A percentile compares a stretch with the other conserved stretches of the same genome.
Conservation (phyloP, 2,797 vertebrate species). For the Sylvilagus floridanus region DNA sequence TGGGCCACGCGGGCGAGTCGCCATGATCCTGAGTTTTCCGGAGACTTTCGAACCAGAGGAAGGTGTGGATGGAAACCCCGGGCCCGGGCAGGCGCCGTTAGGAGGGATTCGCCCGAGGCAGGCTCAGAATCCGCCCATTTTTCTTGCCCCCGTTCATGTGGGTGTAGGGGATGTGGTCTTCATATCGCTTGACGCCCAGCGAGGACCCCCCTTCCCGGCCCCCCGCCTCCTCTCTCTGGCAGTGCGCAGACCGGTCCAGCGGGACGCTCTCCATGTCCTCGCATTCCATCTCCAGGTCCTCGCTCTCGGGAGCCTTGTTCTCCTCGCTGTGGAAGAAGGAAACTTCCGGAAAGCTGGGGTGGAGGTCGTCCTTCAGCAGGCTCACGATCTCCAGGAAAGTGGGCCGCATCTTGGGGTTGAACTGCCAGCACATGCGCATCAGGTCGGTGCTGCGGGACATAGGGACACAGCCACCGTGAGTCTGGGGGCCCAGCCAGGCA, state of each 20-base stretch:
- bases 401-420: slow-evolving; percentile 98
- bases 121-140: slow-evolving; percentile 95
- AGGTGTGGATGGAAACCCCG: slow-evolving; percentile 82
- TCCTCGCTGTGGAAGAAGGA: slow-evolving; percentile 99
- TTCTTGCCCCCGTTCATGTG: slow-evolving; percentile 99
- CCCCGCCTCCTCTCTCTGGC: slow-evolving; percentile 92
- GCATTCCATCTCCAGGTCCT: slow-evolving; percentile 97
- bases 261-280: slow-evolving; percentile 99
- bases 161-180: slow-evolving; percentile 96
- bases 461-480: not conserved
- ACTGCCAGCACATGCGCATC: slow-evolving; percentile 99
- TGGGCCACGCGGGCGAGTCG: slow-evolving; percentile 88
- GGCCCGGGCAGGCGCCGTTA: slow-evolving; percentile 89
- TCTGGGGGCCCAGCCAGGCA: fast-evolving
- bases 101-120: slow-evolving; percentile 96
- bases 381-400: slow-evolving; percentile 97
- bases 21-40: slow-evolving; percentile 95
- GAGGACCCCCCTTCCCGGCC: slow-evolving; percentile 93
- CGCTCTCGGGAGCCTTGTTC: slow-evolving; percentile 95
- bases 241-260: slow-evolving; percentile 95
- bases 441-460: slow-evolving; percentile 91
- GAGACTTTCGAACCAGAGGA: slow-evolving; percentile 82
- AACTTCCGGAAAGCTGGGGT: slow-evolving; percentile 94
- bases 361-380: slow-evolving; percentile 96
- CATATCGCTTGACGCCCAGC: slow-evolving; percentile 94